Evolutionary conservation across 2,113 vertebrate genomes (phyloP).

Genomic region (Menura novaehollandiae): DNA sequence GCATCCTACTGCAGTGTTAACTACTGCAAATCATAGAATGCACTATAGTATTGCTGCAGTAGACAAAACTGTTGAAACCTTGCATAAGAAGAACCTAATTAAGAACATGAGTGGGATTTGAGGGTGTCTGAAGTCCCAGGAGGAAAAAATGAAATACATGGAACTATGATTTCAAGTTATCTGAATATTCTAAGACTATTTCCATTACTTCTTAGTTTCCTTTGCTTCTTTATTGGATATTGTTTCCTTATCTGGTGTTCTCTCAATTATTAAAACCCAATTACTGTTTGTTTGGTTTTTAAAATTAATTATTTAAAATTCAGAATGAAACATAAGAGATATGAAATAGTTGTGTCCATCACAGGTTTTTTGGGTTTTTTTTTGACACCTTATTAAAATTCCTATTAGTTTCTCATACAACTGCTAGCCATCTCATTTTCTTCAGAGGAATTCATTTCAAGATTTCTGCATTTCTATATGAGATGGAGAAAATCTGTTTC

Average conservation of each 20-base stretch:
- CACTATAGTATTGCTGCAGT: background rate
- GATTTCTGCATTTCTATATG: background rate
- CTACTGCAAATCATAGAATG: background rate
- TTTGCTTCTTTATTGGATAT: conserved; percentile 1
- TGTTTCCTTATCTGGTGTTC: background rate
- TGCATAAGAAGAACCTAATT: background rate
- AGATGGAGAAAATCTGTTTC: background rate
- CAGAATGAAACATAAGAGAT: background rate
- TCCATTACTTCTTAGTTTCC: background rate
- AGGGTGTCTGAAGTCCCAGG: background rate
- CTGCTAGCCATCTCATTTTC: background rate
- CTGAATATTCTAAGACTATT: background rate
- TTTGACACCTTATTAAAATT: conserved; percentile 13
- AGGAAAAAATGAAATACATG: background rate
- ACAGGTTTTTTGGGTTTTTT: background rate
- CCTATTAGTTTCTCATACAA: background rate
- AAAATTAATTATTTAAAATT: conserved; percentile 41
- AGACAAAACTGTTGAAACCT: background rate
- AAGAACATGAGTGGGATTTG: background rate
- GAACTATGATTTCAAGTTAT: background rate
- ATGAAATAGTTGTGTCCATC: background rate
- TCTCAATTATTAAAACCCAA: conserved; percentile 47
- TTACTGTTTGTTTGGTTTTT: conserved; percentile 29
- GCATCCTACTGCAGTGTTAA: background rate
- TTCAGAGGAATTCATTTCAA: background rate